These are phyloP conservation scores for Nasonia longicornis DNA, from an alignment of 1,140 invertebrate species.

Conservation along the genomic window DNA sequence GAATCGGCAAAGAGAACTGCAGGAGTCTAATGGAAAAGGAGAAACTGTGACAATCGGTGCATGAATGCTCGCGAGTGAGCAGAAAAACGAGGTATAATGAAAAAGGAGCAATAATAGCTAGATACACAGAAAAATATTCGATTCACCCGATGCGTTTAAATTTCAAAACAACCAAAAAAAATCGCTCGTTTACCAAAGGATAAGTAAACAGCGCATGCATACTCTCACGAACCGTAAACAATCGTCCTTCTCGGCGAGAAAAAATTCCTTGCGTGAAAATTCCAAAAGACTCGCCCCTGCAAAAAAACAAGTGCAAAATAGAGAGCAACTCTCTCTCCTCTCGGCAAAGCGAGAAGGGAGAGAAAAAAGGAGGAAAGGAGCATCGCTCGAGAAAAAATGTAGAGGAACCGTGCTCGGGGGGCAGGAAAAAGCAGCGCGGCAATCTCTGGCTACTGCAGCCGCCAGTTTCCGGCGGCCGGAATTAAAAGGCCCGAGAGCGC, in stretches of 20 bases:
- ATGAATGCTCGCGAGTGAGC: constrained; percentile 50
- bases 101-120: neutral
- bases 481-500: constrained; percentile 39
- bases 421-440: neutral
- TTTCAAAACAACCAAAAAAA: neutral
- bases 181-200: neutral
- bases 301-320: constrained; percentile 6
- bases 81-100: constrained; percentile 24
- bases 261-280: neutral
- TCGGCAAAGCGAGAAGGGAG: neutral
- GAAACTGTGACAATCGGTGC: constrained; percentile 56
- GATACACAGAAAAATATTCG: neutral
- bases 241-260: neutral
- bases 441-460: constrained; percentile 25
- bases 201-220: neutral
- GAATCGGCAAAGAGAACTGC: neutral
- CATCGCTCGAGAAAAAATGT: neutral
- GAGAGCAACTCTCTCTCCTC: neutral
- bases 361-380: constrained; percentile 5
- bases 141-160: neutral
- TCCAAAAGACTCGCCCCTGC: neutral
- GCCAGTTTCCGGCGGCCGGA: constrained; percentile 23
- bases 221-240: neutral
- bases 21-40: neutral
- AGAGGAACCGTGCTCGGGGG: neutral